Evolutionary conservation across 2,797 vertebrate genomes (phyloP).

Genomic region (Pampus argenteus): DNA sequence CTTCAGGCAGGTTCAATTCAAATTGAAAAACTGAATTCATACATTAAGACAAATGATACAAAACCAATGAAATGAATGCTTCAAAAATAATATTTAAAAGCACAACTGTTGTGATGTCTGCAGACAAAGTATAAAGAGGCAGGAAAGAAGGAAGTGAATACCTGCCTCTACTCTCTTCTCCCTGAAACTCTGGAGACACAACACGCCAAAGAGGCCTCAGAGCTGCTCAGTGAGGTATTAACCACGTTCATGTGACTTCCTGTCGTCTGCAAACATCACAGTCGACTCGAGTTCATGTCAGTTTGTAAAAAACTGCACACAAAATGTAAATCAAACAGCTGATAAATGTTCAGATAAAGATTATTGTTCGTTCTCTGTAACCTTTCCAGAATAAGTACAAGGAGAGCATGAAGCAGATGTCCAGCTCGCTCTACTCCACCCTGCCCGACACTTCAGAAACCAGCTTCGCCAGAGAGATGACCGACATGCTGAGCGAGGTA

Average conservation of each 20-base stretch:
- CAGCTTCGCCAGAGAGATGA: slow-evolving; percentile 58
- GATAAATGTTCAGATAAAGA: too few relatives aligned
- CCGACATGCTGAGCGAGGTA: slow-evolving; percentile 60
- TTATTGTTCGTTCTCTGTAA: too few relatives aligned
- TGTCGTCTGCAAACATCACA: too few relatives aligned
- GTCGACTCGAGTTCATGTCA: too few relatives aligned
- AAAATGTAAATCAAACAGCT: not conserved
- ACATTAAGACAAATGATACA: too few relatives aligned
- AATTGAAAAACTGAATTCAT: too few relatives aligned
- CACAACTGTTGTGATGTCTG: not conserved
- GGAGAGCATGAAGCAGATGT: slow-evolving; percentile 23
- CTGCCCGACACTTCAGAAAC: slow-evolving; percentile 57
- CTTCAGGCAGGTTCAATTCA: too few relatives aligned
- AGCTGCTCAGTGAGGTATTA: slow-evolving; percentile 89
- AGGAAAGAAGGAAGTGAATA: slow-evolving; percentile 81
- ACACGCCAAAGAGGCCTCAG: slow-evolving; percentile 85
- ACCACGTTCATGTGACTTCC: too few relatives aligned
- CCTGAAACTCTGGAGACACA: slow-evolving; percentile 87
- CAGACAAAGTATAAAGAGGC: slow-evolving; percentile 91
- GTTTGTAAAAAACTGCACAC: too few relatives aligned
- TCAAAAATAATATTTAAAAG: too few relatives aligned
- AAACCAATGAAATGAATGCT: too few relatives aligned
- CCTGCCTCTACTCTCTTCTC: slow-evolving; percentile 86
- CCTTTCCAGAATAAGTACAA: slow-evolving; percentile 35
- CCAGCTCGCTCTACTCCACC: slow-evolving; percentile 55